These are phyloP conservation scores for Opisthocomus hoazin DNA, from an alignment of 2,113 vertebrate species.

Conservation along the genomic window DNA sequence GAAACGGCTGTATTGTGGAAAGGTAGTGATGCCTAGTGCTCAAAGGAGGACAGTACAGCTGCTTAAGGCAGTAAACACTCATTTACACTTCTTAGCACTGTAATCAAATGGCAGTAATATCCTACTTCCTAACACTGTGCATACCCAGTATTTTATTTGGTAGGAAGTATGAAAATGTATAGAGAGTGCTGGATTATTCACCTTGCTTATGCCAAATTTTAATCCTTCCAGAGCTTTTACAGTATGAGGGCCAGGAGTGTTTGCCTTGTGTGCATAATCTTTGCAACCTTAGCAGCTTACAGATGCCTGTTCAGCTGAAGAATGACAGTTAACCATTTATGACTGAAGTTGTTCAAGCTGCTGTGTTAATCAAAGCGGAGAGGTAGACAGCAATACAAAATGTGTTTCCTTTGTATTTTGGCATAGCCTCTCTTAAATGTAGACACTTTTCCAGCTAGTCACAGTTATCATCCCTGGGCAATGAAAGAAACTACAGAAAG, in stretches of 20 bases:
- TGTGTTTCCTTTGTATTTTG: not conserved
- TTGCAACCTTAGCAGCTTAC: not conserved
- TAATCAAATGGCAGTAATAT: not conserved
- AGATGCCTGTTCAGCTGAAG: not conserved
- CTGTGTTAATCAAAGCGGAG: not conserved
- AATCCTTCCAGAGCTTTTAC: not conserved
- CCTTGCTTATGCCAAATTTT: not conserved
- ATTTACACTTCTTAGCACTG: not conserved
- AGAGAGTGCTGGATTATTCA: not conserved
- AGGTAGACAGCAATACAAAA: not conserved
- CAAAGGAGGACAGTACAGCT: not conserved
- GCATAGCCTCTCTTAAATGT: not conserved
- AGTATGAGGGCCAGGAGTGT: not conserved
- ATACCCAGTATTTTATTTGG: not conserved
- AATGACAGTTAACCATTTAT: not conserved
- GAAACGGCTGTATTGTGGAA: not conserved
- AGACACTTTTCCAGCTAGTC: not conserved
- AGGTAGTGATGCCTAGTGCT: not conserved
- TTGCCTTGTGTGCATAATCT: not conserved
- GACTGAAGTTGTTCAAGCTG: not conserved
- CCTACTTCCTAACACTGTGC: slow-evolving; percentile 14
- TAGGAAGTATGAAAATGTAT: not conserved
- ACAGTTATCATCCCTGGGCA: not conserved
- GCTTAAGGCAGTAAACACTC: not conserved
- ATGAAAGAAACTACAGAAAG: not conserved